phyloP scores from a whole-genome alignment of 2,888 invertebrate species.

The Parapristionchus giblindavisi region DNA sequence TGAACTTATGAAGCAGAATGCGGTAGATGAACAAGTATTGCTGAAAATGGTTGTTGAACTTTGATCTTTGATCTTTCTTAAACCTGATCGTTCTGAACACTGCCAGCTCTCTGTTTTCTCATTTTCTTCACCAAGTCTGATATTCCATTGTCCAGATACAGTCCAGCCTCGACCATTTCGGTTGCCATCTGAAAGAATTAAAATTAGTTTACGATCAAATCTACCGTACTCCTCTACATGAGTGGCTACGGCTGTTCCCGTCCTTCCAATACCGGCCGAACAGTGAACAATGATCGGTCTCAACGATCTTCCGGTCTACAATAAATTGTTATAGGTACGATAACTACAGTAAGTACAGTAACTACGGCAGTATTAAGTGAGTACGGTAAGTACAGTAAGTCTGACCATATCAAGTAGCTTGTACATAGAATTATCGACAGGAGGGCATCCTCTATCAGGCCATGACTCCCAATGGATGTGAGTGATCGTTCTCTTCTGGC shows the following conservation, averaged over 20 bases:
- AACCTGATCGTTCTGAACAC: conserved; percentile 28
- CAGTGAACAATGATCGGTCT: conserved; percentile 12
- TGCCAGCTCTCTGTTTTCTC: conserved; percentile 24
- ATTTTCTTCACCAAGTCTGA: conserved; percentile 13
- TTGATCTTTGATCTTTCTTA: conserved; percentile 14
- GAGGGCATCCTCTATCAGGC: conserved; percentile 27
- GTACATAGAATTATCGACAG: conserved; percentile 17
- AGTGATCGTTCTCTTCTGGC: conserved; percentile 26
- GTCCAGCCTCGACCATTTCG: conserved; percentile 12
- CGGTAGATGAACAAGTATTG: conserved; percentile 31
- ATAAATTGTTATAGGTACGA: no score
- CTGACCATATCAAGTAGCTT: conserved; percentile 21
- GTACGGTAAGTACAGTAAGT: no score
- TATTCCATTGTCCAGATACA: conserved; percentile 10
- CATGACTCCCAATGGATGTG: conserved; percentile 35
- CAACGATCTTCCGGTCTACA: neutral
- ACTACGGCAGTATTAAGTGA: neutral
- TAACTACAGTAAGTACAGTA: neutral
- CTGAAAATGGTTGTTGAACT: neutral
- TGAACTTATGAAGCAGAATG: conserved; percentile 9
- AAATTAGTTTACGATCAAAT: no score
- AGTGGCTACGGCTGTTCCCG: conserved; percentile 20
- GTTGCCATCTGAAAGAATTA: conserved; percentile 21
- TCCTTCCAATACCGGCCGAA: conserved; percentile 16
- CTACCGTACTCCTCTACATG: no score